These are phyloP conservation scores for Plestiodon gilberti DNA, from an alignment of 2,113 vertebrate genomes.

Conservation along the genomic window DNA sequence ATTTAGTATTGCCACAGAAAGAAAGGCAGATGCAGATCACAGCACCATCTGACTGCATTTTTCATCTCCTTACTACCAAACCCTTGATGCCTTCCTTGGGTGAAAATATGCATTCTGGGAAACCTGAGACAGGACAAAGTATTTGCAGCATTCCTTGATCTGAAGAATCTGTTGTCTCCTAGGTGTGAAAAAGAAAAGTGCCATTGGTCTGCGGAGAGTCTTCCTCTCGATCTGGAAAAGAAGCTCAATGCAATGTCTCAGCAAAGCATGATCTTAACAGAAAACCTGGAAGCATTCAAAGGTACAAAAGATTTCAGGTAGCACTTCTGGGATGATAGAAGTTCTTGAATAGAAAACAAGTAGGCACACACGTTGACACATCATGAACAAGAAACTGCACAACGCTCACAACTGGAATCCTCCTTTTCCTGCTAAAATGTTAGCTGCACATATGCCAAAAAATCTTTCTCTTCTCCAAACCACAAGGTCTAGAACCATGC, in stretches of 20 bases:
- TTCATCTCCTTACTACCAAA: neutral
- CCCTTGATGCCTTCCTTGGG: neutral
- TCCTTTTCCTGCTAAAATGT: neutral
- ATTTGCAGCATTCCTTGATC: neutral
- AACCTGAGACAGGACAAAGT: neutral
- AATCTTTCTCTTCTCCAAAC: neutral
- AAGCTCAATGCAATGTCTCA: neutral
- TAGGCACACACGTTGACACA: too few relatives aligned
- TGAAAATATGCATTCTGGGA: neutral
- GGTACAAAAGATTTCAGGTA: neutral
- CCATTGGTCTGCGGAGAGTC: fast-evolving
- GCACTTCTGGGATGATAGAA: neutral
- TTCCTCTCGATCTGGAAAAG: neutral
- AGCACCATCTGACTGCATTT: neutral
- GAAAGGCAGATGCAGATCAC: neutral
- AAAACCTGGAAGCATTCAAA: constrained; percentile 7
- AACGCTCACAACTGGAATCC: neutral
- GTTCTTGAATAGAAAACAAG: neutral
- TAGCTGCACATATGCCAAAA: neutral
- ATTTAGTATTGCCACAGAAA: neutral
- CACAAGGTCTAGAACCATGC: too few relatives aligned
- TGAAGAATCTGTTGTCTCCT: neutral
- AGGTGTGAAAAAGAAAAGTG: neutral
- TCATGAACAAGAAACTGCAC: neutral
- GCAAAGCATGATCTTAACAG: neutral